phyloP scores from a whole-genome alignment of 2,888 invertebrate genomes.

The Morpho deidamia region DNA sequence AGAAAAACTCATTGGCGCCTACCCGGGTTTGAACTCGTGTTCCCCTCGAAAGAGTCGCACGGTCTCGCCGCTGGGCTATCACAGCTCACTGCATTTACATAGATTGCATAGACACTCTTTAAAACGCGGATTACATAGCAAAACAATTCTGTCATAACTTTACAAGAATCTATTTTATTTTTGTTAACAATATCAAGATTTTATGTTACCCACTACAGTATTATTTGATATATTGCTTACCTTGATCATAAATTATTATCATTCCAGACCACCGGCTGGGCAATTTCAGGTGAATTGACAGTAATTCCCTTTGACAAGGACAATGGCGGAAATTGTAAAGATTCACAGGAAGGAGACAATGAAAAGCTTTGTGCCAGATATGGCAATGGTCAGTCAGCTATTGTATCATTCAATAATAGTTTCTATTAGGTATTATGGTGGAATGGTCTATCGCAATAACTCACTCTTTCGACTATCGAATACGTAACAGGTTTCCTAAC shows the following conservation, averaged over 20 bases:
- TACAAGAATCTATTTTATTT: too few relatives aligned
- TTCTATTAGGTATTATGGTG: background rate
- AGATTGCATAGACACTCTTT: too few relatives aligned
- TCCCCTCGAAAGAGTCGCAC: too few relatives aligned
- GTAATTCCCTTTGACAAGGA: slow-evolving; percentile 43
- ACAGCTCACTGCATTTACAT: too few relatives aligned
- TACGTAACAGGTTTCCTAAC: too few relatives aligned
- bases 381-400: slow-evolving; percentile 39
- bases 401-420: background rate
- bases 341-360: slow-evolving; percentile 29
- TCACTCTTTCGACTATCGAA: too few relatives aligned
- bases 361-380: slow-evolving; percentile 49
- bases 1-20: too few relatives aligned
- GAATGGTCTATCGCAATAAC: background rate
- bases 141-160: too few relatives aligned
- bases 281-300: slow-evolving; percentile 40
- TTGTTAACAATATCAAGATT: too few relatives aligned
- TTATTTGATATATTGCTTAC: background rate
- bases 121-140: too few relatives aligned
- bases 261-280: slow-evolving; percentile 61
- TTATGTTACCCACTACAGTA: background rate
- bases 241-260: background rate
- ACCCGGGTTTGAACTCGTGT: too few relatives aligned
- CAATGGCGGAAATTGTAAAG: slow-evolving; percentile 31
- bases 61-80: too few relatives aligned